Percentiles rank a stretch among this genome's conserved stretches.
Evolutionary conservation across 53 echinoderm and acorn worm genomes (phyloP).

Genomic region (Echinarachnius parma): DNA sequence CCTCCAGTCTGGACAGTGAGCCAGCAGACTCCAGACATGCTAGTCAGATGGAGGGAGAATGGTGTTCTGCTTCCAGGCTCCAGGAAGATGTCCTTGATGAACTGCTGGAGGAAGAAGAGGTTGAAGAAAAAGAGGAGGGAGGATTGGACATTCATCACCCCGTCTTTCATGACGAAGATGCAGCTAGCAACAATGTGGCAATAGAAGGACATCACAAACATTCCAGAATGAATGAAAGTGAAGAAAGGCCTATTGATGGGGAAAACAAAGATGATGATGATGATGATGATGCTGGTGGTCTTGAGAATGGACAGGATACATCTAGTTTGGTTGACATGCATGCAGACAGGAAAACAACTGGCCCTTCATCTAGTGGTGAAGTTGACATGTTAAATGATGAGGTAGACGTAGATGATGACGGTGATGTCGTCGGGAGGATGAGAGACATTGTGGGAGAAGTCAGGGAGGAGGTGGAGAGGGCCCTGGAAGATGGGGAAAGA

Average conservation of each 20-base stretch:
- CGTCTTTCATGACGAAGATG: background rate
- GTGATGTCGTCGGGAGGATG: slow-evolving; percentile 42
- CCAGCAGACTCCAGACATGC: slow-evolving; percentile 1
- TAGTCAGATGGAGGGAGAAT: background rate
- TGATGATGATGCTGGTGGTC: slow-evolving; percentile 2
- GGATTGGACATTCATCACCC: no score
- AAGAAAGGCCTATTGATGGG: background rate
- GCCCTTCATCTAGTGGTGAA: background rate
- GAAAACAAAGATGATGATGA: slow-evolving; percentile 3
- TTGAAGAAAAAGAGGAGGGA: background rate
- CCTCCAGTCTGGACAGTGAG: slow-evolving; percentile 25
- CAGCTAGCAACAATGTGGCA: no score
- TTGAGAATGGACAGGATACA: slow-evolving; percentile 19
- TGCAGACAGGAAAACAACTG: background rate
- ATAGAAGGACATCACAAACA: background rate
- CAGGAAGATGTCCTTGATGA: slow-evolving; percentile 28
- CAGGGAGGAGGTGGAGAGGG: slow-evolving; percentile 52
- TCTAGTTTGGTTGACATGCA: slow-evolving; percentile 1
- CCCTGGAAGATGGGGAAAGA: slow-evolving; percentile 50
- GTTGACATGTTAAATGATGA: no score
- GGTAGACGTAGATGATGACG: slow-evolving; percentile 12
- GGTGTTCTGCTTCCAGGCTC: slow-evolving; percentile 2
- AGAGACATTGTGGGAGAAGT: slow-evolving; percentile 45
- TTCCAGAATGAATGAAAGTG: background rate
- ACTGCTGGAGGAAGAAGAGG: slow-evolving; percentile 12